Evolutionary conservation across 2,888 invertebrate genomes (phyloP), one percentile per base, ranked within the genome.

Genomic region (Thymelicus lineola): DNA sequence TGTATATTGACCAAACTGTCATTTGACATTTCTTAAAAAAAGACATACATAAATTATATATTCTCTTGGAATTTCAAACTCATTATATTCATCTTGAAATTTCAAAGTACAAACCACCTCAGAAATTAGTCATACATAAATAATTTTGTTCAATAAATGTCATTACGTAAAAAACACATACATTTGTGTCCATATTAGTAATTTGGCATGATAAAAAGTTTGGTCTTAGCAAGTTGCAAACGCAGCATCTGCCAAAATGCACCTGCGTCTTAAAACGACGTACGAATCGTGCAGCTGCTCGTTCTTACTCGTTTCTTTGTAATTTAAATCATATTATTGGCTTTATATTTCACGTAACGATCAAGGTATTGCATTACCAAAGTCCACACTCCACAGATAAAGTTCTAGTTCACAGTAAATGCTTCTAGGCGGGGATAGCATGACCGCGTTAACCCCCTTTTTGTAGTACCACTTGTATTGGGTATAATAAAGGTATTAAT

Each of bases 211-310:
- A 38, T 38, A 38, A 68, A 62, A 61, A 62, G 20, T 58, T 35
- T 62, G 14, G 53, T 35, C n/a, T 67, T 53, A 15, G 42, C 45
- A 67, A 61, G 46, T 46, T 62, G 55, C 45, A 20, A 66, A 55
- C 48, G 15, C 63, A 38, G 50, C 68, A 62, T 63, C 68, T 68
- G 68, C 57, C n/a, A 20, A 14, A 62, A 62, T 68, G 62, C 68
- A 68, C 68, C 68, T 68, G 68, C 62, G 36, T 7, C 17, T 42
- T 64, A 14, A 42, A 42, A 42, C n/a, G n/a, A 42, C 10, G 6
- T 67, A 53, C 42, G 42, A 61, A 60, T 53, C 45, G 7, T 59
- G 67, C 67, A 68, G 61, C 61, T 68, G 67, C 59, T 45, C 36
- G 38, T 68, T 68, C 57, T 1, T 48, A 10, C n/a, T 66, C 20